Conservation (phyloP, 2,113 vertebrate species). For the Poecile atricapillus region DNA sequence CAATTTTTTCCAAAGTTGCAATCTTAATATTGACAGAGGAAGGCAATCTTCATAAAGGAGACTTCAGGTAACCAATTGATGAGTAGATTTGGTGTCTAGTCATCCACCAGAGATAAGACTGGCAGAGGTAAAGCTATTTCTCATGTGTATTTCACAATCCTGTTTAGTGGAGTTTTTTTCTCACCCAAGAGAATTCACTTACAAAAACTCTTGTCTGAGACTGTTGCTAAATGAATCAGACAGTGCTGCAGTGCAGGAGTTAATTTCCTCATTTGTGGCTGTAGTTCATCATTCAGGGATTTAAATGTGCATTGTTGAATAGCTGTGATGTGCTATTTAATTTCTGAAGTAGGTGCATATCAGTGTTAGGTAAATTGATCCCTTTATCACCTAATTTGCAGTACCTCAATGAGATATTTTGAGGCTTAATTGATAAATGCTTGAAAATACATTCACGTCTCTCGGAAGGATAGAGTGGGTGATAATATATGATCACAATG, state of each 20-base stretch:
- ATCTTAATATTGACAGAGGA: not conserved
- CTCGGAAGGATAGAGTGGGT: not conserved
- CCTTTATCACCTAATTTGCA: slow-evolving; percentile 49
- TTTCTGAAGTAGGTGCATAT: slow-evolving; percentile 17
- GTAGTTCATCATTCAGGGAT: not conserved
- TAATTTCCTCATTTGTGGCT: not conserved
- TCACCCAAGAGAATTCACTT: not conserved
- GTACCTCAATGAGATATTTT: slow-evolving; percentile 15
- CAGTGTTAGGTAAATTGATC: slow-evolving; percentile 22
- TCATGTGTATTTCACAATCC: not conserved
- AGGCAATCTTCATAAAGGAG: not conserved
- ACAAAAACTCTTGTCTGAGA: not conserved
- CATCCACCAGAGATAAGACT: not conserved
- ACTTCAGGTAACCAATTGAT: not conserved
- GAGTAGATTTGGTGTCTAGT: not conserved
- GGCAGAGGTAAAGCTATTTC: not conserved
- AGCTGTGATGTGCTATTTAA: slow-evolving; percentile 8
- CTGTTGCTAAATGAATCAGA: not conserved
- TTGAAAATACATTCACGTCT: not conserved
- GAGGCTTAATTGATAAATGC: slow-evolving; percentile 22
- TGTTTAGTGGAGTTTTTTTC: not conserved
- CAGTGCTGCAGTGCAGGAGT: not conserved
- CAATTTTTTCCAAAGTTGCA: not conserved
- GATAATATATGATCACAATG: not conserved
- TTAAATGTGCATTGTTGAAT: not conserved